phyloP scores from a whole-genome alignment of 2,888 invertebrate species.

The Mycalesis mineus region DNA sequence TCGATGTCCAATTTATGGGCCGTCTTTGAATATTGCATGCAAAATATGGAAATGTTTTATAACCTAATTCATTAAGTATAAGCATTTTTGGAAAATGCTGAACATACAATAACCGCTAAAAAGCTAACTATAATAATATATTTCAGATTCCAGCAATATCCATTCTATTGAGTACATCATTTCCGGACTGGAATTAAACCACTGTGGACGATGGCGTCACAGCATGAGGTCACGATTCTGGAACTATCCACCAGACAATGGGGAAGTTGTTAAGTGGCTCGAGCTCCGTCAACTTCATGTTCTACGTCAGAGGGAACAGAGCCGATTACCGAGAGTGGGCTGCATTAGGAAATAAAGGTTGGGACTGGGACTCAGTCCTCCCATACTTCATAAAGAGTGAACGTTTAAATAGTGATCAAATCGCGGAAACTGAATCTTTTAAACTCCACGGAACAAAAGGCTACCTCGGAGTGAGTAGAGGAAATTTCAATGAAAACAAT shows the following conservation, averaged over 20 bases:
- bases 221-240: constrained; percentile 31
- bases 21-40: too few species aligned
- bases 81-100: too few species aligned
- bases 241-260: constrained; percentile 65
- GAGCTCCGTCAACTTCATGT: constrained; percentile 81
- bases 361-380: constrained; percentile 45
- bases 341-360: constrained; percentile 75
- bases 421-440: constrained; percentile 43
- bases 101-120: too few species aligned
- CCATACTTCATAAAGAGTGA: constrained; percentile 51
- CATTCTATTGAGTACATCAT: constrained; percentile 34
- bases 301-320: constrained; percentile 81
- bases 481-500: constrained; percentile 45
- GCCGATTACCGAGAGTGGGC: constrained; percentile 83
- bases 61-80: too few species aligned
- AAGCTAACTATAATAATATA: not conserved
- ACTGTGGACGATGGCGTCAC: constrained; percentile 46
- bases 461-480: constrained; percentile 40
- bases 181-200: constrained; percentile 47
- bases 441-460: constrained; percentile 42
- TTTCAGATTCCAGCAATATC: constrained; percentile 51
- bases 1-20: too few species aligned
- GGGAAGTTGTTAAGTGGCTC: constrained; percentile 83
- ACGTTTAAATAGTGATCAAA: constrained; percentile 30
- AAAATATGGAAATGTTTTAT: too few species aligned